A percentile compares a stretch with the other conserved stretches of the same genome.
Conservation (phyloP, 2,113 vertebrate genomes). For the Microtus oregoni region DNA sequence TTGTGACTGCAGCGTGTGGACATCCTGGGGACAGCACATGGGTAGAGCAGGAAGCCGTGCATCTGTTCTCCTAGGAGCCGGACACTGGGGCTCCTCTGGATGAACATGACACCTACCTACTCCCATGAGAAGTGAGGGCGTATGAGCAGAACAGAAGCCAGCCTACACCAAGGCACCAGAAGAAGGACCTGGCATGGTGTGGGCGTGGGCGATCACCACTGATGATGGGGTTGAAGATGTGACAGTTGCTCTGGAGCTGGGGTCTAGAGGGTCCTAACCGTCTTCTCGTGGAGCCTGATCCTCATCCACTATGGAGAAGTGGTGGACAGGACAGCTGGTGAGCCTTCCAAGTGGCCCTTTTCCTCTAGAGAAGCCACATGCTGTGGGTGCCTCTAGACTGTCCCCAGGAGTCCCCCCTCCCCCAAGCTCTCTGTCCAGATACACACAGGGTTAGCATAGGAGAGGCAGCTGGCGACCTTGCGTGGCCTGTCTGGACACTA, state of each 20-base stretch:
- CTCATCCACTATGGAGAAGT: background rate
- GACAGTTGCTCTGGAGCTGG: too few relatives aligned
- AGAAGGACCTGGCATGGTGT: background rate
- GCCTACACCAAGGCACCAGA: background rate
- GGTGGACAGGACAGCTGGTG: background rate
- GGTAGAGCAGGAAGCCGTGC: background rate
- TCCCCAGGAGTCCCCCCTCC: background rate
- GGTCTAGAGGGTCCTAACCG: accelerated
- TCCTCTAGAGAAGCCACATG: background rate
- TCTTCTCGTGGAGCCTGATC: background rate
- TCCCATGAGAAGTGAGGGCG: background rate
- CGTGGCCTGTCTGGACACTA: background rate
- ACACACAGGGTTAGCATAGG: background rate
- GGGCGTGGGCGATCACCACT: too few relatives aligned
- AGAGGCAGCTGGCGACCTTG: background rate
- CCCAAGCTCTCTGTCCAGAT: background rate
- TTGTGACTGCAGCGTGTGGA: background rate
- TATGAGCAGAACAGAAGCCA: background rate
- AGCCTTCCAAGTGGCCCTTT: background rate
- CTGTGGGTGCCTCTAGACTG: too few relatives aligned
- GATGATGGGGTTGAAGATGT: accelerated
- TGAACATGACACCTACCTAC: background rate
- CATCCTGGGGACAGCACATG: background rate
- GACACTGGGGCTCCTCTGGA: background rate
- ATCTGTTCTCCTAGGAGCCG: background rate